Evolutionary conservation across 2,797 vertebrate genomes (phyloP).

Genomic region (Coccyzus lansbergi): DNA sequence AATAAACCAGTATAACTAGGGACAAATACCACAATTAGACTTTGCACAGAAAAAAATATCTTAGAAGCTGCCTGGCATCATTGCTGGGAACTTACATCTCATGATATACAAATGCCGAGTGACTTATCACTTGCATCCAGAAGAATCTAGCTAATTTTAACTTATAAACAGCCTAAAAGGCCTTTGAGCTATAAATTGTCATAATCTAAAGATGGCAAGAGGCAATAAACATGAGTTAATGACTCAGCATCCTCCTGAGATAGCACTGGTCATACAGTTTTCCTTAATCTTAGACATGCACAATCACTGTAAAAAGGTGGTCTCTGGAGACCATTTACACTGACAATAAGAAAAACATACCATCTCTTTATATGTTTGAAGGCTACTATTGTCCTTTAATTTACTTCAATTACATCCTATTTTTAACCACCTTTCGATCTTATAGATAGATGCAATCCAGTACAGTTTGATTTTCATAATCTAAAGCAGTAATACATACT

Average conservation of each 20-base stretch:
- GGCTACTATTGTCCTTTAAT: slow-evolving; percentile 40
- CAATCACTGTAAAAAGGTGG: slow-evolving; percentile 55
- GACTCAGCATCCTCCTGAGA: slow-evolving; percentile 61
- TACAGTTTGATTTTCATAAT: slow-evolving; percentile 17
- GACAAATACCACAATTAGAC: neutral
- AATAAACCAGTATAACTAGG: neutral
- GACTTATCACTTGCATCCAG: slow-evolving; percentile 49
- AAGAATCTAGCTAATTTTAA: slow-evolving; percentile 70
- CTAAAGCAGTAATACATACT: neutral
- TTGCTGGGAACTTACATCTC: slow-evolving; percentile 17
- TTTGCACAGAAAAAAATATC: neutral
- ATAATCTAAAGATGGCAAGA: slow-evolving; percentile 65
- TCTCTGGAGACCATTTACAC: slow-evolving; percentile 52
- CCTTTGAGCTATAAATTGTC: slow-evolving; percentile 66
- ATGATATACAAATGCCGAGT: slow-evolving; percentile 52
- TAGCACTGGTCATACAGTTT: slow-evolving; percentile 58
- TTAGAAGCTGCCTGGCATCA: neutral
- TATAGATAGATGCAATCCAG: slow-evolving; percentile 14
- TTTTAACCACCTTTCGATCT: slow-evolving; percentile 37
- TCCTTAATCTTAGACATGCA: slow-evolving; percentile 47
- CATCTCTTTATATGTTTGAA: slow-evolving; percentile 22
- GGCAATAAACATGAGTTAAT: slow-evolving; percentile 66
- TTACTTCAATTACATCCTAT: slow-evolving; percentile 46
- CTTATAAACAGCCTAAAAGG: slow-evolving; percentile 60
- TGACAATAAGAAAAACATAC: slow-evolving; percentile 55